Evolutionary conservation across 2,113 vertebrate genomes (phyloP).

Genomic region (Phodopus roborovskii): DNA sequence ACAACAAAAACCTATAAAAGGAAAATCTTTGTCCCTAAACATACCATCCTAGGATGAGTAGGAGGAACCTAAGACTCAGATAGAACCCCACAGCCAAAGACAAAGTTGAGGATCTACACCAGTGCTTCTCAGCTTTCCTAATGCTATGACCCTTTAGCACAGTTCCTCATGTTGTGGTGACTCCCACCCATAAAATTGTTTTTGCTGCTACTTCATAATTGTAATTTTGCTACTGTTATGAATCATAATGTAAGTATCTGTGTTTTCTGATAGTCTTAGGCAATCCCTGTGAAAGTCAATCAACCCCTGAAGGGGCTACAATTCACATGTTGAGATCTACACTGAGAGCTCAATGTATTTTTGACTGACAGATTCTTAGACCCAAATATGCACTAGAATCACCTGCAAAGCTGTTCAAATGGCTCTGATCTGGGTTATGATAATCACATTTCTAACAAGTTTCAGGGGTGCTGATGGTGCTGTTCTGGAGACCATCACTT

Average conservation of each 20-base stretch:
- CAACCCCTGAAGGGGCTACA: neutral
- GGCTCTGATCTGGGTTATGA: neutral
- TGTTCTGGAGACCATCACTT: neutral
- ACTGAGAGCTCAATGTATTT: neutral
- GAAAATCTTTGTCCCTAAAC: slow-evolving; percentile 23
- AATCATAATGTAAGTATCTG: neutral
- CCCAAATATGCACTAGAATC: neutral
- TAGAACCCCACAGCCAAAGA: neutral
- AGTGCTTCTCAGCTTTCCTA: neutral
- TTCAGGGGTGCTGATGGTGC: neutral
- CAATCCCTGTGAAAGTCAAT: neutral
- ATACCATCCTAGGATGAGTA: neutral
- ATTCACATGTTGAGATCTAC: neutral
- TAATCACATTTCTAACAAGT: neutral
- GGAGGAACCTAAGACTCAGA: slow-evolving; percentile 7
- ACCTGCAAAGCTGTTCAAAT: neutral
- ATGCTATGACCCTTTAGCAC: neutral
- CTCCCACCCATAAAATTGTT: neutral
- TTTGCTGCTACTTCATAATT: neutral
- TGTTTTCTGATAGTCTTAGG: neutral
- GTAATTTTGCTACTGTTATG: neutral
- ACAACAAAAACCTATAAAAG: neutral
- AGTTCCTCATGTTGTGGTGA: neutral
- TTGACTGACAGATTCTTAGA: slow-evolving; percentile 22
- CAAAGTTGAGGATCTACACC: slow-evolving; percentile 16